These are phyloP conservation scores for Nomada goodeniana DNA, from an alignment of 2,888 invertebrate genomes.

Conservation along the genomic window DNA sequence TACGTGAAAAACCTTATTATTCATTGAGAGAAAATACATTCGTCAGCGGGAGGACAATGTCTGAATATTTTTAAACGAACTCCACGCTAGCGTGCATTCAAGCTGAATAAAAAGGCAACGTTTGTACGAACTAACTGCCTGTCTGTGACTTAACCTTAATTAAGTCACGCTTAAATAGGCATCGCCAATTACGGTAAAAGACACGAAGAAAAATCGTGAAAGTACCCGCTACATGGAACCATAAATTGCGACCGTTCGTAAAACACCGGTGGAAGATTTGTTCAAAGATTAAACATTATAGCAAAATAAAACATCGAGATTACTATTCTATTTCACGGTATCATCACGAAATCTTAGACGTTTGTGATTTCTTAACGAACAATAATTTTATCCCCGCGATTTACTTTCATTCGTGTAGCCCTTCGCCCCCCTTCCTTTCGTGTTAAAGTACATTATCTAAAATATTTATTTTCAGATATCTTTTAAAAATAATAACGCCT, in stretches of 20 bases:
- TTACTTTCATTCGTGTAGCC: too few relatives aligned
- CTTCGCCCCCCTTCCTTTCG: too few relatives aligned
- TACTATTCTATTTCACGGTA: too few relatives aligned
- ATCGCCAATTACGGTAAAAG: neutral
- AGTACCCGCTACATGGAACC: neutral
- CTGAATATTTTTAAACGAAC: conserved; percentile 5
- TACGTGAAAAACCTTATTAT: neutral
- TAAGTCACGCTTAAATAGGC: conserved; percentile 16
- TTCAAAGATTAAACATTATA: neutral
- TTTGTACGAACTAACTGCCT: conserved; percentile 3
- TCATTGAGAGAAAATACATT: neutral
- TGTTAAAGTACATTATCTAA: too few relatives aligned
- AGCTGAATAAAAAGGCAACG: neutral
- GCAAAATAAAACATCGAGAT: too few relatives aligned
- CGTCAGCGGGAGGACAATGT: neutral
- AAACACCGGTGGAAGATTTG: neutral
- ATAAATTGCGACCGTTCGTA: neutral
- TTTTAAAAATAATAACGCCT: too few relatives aligned
- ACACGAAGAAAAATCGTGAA: conserved; percentile 1
- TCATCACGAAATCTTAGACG: too few relatives aligned
- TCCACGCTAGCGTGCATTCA: neutral
- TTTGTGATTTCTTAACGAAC: too few relatives aligned
- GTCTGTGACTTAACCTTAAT: conserved; percentile 15
- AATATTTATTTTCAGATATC: too few relatives aligned
- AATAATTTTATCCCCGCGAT: too few relatives aligned